Percentiles rank a stretch among this genome's conserved stretches.
Conservation (phyloP, 64 coral and sea anemone genomes). For the Stichodactyla mertensii region DNA sequence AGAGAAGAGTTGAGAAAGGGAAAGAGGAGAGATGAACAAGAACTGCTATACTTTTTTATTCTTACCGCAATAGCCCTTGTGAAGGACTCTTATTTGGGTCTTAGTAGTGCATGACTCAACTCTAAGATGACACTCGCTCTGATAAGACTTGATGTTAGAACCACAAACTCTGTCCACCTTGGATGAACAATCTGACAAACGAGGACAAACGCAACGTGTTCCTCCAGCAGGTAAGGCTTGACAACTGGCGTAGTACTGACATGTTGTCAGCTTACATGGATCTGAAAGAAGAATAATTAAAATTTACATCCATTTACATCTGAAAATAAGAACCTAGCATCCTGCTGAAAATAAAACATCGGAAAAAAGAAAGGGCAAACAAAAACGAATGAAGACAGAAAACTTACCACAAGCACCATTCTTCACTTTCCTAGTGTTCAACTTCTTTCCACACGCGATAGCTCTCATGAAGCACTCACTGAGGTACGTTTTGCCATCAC, state of each 20-base stretch:
- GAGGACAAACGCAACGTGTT: slow-evolving; percentile 31
- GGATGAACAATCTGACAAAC: not conserved
- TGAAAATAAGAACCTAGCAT: too few relatives aligned
- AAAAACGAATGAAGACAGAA: too few relatives aligned
- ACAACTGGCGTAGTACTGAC: slow-evolving; percentile 34
- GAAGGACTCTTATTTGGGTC: slow-evolving; percentile 20
- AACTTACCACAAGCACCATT: slow-evolving; percentile 61
- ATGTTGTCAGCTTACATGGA: slow-evolving; percentile 41
- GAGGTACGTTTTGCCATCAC: slow-evolving; percentile 59
- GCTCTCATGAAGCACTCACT: slow-evolving; percentile 64
- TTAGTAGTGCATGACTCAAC: slow-evolving; percentile 7
- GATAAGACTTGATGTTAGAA: slow-evolving; percentile 30
- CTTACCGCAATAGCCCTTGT: slow-evolving; percentile 43
- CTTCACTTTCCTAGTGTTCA: slow-evolving; percentile 6
- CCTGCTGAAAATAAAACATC: not conserved
- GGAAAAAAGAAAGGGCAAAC: too few relatives aligned
- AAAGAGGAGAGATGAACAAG: too few relatives aligned
- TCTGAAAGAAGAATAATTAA: not conserved
- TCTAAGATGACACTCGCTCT: slow-evolving; percentile 44
- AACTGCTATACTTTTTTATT: not conserved
- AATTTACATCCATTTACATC: not conserved
- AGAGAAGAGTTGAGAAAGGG: too few relatives aligned
- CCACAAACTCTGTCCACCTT: slow-evolving; percentile 31
- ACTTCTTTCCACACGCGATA: slow-evolving; percentile 33
- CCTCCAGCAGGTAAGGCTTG: not conserved